Base-by-base conservation (phyloP, 2,113 vertebrate species). In the Pteropus alecto region DNA sequence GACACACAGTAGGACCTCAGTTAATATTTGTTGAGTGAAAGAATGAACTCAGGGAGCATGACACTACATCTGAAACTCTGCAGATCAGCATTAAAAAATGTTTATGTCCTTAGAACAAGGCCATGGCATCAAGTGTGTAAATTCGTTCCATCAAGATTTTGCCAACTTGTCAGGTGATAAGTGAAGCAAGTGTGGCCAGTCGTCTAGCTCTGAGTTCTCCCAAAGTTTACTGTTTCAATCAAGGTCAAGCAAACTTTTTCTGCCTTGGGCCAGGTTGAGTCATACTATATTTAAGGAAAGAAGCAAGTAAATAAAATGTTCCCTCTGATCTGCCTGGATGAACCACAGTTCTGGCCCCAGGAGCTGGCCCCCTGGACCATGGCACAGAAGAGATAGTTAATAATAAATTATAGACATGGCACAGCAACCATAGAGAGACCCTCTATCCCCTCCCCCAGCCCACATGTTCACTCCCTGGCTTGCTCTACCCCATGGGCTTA, bases 401-500 rank as follows among this genome's bases (percentile, higher is more conserved):
- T 98, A 98, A 99, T 98, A 99, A 98, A 98, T 99, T 98, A 99
- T 94, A 99, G 98, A 98, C 98, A 35, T 21, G 88, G 71, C 9
- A 74, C 89, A 0, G 13, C 95, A 97, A 96, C 98, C 97, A 97
- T 87, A 95, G 98, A 96, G 94, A 98, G 97, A 98, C 94, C 91
- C 93, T 95, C 74, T 82, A 93, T 97, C 95, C 95, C 88, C 94
- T 97, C 94, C 65, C 87, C 94, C 89, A 93, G 93, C 35, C 82
- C 90, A 94, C 87, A 92, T 88, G 84, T 95, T 96, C 61, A 87
- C 96, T 96, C 97, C 90, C 98, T 97, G 97, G 90, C 96, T 96
- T 96, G 97, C 93, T 97, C 92, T 98, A 98, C 98, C 98, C 98
- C 97, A 98, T 98, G 98, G 98, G 98, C 97, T 99, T 98, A 98